Base-by-base conservation (phyloP, 2,888 invertebrate genomes). In the Luperina nickerlii region DNA sequence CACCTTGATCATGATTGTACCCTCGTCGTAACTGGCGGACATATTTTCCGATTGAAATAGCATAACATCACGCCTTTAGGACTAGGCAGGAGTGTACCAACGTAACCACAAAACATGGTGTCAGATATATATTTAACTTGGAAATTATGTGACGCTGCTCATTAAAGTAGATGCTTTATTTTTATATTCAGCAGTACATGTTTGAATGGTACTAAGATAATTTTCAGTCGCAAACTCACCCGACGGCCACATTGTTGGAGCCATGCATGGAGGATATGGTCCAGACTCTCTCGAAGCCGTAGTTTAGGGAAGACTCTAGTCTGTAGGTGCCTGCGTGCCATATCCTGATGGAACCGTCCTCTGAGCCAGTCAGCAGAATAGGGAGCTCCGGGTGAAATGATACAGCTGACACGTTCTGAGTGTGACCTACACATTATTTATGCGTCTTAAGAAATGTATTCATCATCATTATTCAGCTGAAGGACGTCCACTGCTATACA, bases 261-360 rank as follows among this genome's bases (percentile, higher is more conserved):
- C 99, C 99, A 90, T 98, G 98, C 97, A 99, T 98, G 83, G 99
- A 98, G 3, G 98, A 98, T 91, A 99, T 99, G 0, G 99, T 98
- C 99, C 99, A 99, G 0, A 99, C 99, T 80, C 99, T 97, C 94
- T 99, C 99, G 91, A 99, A 98, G 0, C 99, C 99, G 95, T 99
- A 99, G 95, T 99, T 99, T 32, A 99, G 97, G 0, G 99, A 99
- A 38, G 99, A 99, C 96, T 99, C 99, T 71, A 99, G 97, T 68
- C 99, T 97, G 96, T 99, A 99, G 0, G 99, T 99, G 90, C 99
- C 99, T 0, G 99, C 99, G 95, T 99, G 99, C 99, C 99, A 99
- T 84, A 99, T 98, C 83, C 99, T 97, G 9, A 99, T 99, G 2
- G 99, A 99, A 62, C 99, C 99, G 96, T 99, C 99, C 95, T 99